A percentile compares a stretch with the other conserved stretches of the same genome.
phyloP scores from a whole-genome alignment of 2,888 invertebrate genomes.

The Phragmatobia fuliginosa region DNA sequence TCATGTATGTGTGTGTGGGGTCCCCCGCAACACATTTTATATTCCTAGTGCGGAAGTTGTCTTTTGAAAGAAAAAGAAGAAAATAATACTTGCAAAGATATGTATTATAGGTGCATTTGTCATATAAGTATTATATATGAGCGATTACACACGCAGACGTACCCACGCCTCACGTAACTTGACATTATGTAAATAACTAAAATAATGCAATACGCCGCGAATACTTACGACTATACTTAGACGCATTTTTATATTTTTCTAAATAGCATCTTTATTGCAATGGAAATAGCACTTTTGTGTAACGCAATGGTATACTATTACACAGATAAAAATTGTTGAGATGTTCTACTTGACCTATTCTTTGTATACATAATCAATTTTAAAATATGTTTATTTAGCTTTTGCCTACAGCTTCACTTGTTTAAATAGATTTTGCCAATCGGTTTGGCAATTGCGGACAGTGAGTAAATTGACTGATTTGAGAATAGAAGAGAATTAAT shows the following conservation, averaged over 20 bases:
- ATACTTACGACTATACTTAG: conserved; percentile 6
- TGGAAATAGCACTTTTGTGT: conserved; percentile 13
- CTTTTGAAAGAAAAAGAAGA: too few species aligned
- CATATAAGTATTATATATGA: conserved; percentile 17
- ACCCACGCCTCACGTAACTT: conserved; percentile 32
- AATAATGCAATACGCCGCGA: conserved; percentile 27
- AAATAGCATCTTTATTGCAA: conserved; percentile 13
- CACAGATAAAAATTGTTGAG: conserved; percentile 15
- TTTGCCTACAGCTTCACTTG: not conserved
- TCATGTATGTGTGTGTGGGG: too few species aligned
- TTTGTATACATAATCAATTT: not conserved
- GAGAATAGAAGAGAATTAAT: not conserved
- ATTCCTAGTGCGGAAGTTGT: too few species aligned
- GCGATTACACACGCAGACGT: conserved; percentile 28
- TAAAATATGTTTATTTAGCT: not conserved
- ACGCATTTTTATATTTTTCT: conserved; percentile 9
- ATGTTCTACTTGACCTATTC: not conserved
- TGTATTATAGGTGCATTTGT: conserved; percentile 17
- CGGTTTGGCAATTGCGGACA: too few species aligned
- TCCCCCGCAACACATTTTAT: too few species aligned
- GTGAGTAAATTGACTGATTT: too few species aligned
- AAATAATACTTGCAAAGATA: not conserved
- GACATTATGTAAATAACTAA: conserved; percentile 42
- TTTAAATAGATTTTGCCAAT: not conserved
- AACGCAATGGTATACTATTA: conserved; percentile 15